These are phyloP conservation scores for Poecilia gillii DNA, from an alignment of 2,797 vertebrate species.

Conservation along the genomic window DNA sequence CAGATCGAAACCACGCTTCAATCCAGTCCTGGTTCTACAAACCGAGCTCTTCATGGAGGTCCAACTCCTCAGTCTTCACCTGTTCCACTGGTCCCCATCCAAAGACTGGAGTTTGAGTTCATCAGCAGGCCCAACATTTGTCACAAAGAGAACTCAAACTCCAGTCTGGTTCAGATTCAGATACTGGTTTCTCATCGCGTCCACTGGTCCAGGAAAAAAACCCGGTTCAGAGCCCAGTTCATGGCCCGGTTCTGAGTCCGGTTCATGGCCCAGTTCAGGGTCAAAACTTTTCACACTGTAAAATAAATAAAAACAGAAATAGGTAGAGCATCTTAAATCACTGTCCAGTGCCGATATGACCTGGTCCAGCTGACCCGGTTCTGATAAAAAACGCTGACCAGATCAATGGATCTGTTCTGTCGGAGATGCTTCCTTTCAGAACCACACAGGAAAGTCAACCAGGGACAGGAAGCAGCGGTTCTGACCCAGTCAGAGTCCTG, in stretches of 20 bases:
- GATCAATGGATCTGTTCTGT: neutral
- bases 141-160: slow-evolving; percentile 26
- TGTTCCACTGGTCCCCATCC: neutral
- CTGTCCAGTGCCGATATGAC: neutral
- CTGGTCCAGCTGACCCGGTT: neutral
- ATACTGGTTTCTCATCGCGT: neutral
- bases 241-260: neutral
- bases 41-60: neutral
- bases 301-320: slow-evolving; percentile 9
- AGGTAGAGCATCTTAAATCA: neutral
- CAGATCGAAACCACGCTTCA: neutral
- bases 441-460: neutral
- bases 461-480: neutral
- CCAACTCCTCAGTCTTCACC: neutral
- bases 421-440: neutral
- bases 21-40: neutral
- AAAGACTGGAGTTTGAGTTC: neutral
- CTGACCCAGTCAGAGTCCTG: neutral
- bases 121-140: slow-evolving; percentile 33
- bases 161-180: neutral
- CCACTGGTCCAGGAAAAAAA: neutral
- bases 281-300: neutral
- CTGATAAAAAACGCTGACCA: neutral
- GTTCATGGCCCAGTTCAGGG: neutral
- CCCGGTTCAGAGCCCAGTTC: too few relatives aligned